phyloP scores from a whole-genome alignment of 2,113 vertebrate genomes.

The Patagioenas fasciata region DNA sequence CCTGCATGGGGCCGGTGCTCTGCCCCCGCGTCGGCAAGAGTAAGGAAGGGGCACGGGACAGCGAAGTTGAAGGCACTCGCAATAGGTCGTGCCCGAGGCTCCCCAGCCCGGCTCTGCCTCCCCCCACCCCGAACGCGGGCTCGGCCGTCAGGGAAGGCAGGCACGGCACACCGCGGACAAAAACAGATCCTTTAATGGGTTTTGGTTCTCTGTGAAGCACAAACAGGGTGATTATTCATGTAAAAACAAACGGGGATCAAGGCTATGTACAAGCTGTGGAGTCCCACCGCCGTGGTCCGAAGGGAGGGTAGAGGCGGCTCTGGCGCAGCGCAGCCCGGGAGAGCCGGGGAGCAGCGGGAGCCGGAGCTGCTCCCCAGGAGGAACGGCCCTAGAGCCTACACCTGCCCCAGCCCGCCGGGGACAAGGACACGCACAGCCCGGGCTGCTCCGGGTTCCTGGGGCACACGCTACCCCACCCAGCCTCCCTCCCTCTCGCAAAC shows the following conservation, averaged over 20 bases:
- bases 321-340: not conserved
- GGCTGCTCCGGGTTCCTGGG: no score
- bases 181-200: conserved; percentile 49
- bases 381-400: not conserved
- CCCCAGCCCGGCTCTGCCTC: not conserved
- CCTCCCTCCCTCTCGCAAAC: not conserved
- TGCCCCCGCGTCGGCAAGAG: fast-evolving
- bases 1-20: no score
- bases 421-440: not conserved
- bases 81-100: fast-evolving
- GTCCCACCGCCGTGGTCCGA: not conserved
- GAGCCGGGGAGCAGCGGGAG: not conserved
- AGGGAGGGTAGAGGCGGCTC: not conserved
- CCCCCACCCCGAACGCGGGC: fast-evolving
- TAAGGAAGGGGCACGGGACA: not conserved
- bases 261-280: conserved; percentile 60
- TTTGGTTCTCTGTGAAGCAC: conserved; percentile 64
- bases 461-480: no score
- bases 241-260: conserved; percentile 37
- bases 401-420: not conserved
- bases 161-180: conserved; percentile 28
- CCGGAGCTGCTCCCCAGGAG: not conserved
- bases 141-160: not conserved
- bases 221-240: conserved; percentile 30
- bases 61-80: no score